Conservation (phyloP, 1,140 invertebrate species). For the Lysiphlebus fabarum region DNA sequence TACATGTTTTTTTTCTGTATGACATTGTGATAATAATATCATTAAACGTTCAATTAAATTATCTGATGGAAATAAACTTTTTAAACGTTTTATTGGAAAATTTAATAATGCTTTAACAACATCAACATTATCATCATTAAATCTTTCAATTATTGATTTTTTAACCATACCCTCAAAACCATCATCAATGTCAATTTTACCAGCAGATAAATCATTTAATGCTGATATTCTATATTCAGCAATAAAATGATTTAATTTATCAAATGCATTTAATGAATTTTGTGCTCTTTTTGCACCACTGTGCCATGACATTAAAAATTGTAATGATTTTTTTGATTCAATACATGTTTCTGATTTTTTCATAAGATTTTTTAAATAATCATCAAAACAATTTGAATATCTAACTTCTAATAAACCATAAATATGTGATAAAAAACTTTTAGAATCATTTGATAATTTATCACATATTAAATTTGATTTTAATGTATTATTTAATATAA, state of each 20-base stretch:
- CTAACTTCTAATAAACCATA: conserved; percentile 59
- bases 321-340: conserved; percentile 31
- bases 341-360: conserved; percentile 27
- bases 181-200: conserved; percentile 34
- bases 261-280: conserved; percentile 59
- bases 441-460: conserved; percentile 27
- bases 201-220: conserved; percentile 43
- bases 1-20: conserved; percentile 30
- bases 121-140: conserved; percentile 41
- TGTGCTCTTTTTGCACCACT: conserved; percentile 38
- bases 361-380: conserved; percentile 46
- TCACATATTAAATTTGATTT: conserved; percentile 30
- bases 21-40: conserved; percentile 41
- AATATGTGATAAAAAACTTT: conserved; percentile 41
- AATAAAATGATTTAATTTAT: conserved; percentile 66
- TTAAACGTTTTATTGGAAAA: conserved; percentile 37
- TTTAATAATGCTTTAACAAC: conserved; percentile 40
- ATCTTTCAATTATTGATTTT: conserved; percentile 38
- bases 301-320: conserved; percentile 46
- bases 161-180: conserved; percentile 38
- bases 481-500: conserved; percentile 38
- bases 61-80: conserved; percentile 33
- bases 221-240: conserved; percentile 61
- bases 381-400: conserved; percentile 68
- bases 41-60: conserved; percentile 43